phyloP scores from a whole-genome alignment of 37 sponge, comb jelly and placozoan species.

The Crambe crambe region DNA sequence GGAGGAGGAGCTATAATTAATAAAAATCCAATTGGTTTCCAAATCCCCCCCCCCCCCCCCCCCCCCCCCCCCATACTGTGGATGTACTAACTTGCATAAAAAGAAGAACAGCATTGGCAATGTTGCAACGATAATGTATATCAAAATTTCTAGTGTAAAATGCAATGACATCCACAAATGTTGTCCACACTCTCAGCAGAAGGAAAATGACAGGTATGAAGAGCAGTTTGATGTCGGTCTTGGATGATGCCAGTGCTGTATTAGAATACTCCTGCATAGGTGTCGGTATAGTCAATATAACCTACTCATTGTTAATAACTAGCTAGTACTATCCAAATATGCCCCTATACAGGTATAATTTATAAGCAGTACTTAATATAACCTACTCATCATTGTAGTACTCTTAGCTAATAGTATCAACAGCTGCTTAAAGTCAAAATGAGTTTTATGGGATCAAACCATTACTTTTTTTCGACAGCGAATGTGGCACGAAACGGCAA shows the following conservation, averaged over 20 bases:
- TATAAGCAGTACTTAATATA: too few species aligned
- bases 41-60: too few species aligned
- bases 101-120: not conserved
- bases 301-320: not conserved
- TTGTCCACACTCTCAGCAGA: constrained; percentile 61
- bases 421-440: too few species aligned
- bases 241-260: not conserved
- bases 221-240: constrained; percentile 54
- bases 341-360: too few species aligned
- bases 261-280: too few species aligned
- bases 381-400: too few species aligned
- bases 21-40: too few species aligned
- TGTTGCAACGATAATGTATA: not conserved
- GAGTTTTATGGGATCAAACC: not conserved
- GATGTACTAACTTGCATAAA: not conserved
- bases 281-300: not conserved
- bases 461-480: not conserved
- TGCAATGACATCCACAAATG: not conserved
- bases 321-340: too few species aligned
- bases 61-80: too few species aligned
- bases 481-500: constrained; percentile 7
- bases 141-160: not conserved
- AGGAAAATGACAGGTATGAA: constrained; percentile 64
- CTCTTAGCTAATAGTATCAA: too few species aligned
- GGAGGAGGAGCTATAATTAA: too few species aligned